A percentile compares a stretch with the other conserved stretches of the same genome.
phyloP scores from a whole-genome alignment of 2,888 invertebrate species.

The Erebia ligea region DNA sequence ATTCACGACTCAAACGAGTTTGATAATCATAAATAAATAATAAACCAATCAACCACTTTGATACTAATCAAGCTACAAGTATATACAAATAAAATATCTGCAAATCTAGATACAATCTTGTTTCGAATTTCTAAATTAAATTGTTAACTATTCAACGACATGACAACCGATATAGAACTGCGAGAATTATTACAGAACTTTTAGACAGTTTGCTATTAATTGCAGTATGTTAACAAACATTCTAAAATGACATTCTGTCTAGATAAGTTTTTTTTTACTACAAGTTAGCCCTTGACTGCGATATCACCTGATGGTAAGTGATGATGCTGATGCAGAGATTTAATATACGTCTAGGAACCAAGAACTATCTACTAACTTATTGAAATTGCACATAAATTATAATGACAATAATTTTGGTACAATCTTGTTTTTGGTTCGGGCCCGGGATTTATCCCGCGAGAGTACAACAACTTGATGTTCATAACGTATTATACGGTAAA shows the following conservation, averaged over 20 bases:
- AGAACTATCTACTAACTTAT: too few species aligned
- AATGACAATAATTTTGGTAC: neutral
- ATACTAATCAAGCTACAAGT: neutral
- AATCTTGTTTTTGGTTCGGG: too few species aligned
- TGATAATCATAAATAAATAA: neutral
- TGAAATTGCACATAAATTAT: neutral
- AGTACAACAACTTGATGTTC: too few species aligned
- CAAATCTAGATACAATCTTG: slow-evolving; percentile 1
- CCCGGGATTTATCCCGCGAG: too few species aligned
- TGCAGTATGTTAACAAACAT: neutral
- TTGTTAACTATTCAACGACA: neutral
- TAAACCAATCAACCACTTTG: neutral
- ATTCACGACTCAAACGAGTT: neutral
- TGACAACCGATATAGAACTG: neutral
- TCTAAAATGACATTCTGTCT: slow-evolving; percentile 1
- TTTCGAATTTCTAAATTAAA: neutral
- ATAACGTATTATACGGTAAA: too few species aligned
- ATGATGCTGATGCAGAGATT: too few species aligned
- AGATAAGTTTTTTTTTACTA: slow-evolving; percentile 22
- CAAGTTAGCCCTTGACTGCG: too few species aligned
- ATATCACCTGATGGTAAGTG: too few species aligned
- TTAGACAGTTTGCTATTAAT: slow-evolving; percentile 1
- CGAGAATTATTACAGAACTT: slow-evolving; percentile 6
- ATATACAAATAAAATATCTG: neutral
- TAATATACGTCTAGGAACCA: neutral